Evolutionary conservation across 2,113 vertebrate genomes (phyloP).

Genomic region (Campylomormyrus numenius): DNA sequence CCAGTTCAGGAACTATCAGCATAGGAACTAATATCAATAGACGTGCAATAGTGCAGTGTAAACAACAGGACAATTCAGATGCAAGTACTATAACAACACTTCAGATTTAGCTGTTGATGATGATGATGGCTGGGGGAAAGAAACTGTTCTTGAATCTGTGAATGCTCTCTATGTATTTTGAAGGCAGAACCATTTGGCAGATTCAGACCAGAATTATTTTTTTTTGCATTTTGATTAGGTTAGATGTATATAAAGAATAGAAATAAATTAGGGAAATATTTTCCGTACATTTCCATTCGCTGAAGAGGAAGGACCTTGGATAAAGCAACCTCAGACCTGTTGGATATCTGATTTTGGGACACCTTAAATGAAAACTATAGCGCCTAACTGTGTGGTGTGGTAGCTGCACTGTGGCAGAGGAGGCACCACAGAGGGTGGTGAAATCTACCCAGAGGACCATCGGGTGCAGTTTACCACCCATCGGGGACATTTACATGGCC

Average conservation of each 20-base stretch:
- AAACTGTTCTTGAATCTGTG: neutral
- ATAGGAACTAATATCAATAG: neutral
- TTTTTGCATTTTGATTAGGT: neutral
- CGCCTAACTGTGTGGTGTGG: too few relatives aligned
- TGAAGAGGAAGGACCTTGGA: neutral
- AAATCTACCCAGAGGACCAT: too few relatives aligned
- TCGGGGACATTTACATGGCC: too few relatives aligned
- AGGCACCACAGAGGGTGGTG: too few relatives aligned
- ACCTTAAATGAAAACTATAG: neutral
- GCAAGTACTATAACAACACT: neutral
- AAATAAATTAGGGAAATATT: neutral
- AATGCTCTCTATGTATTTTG: neutral
- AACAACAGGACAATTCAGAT: neutral
- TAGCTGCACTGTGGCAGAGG: too few relatives aligned
- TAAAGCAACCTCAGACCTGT: neutral
- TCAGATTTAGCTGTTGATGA: neutral
- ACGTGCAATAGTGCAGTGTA: neutral
- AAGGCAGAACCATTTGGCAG: neutral
- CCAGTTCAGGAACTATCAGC: neutral
- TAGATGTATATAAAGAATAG: neutral
- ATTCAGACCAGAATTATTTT: neutral
- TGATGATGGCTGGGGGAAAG: too few relatives aligned
- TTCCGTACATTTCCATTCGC: neutral
- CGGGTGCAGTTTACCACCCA: too few relatives aligned
- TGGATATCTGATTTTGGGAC: neutral